These are phyloP conservation scores for Phallusia fumigata DNA, from an alignment of 23 tunicate genomes.

Conservation along the genomic window DNA sequence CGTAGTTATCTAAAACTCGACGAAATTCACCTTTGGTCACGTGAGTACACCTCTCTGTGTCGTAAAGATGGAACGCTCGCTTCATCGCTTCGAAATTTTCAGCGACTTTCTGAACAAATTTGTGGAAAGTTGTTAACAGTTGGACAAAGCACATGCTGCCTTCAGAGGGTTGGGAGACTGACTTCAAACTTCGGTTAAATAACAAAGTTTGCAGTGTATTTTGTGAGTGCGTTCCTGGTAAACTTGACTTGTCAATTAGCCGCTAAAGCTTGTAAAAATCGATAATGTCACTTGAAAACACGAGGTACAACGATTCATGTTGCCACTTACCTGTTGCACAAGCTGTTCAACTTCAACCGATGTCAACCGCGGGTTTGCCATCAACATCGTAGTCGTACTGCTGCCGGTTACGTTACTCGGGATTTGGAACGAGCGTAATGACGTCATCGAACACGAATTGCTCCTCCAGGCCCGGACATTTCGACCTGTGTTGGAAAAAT, in stretches of 20 bases:
- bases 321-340: conserved; percentile 44
- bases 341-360: conserved; percentile 70
- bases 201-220: no score
- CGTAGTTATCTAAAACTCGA: conserved; percentile 75
- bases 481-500: conserved; percentile 14
- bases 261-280: no score
- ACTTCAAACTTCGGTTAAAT: no score
- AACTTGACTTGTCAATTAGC: no score
- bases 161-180: no score
- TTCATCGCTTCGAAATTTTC: conserved; percentile 56
- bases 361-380: conserved; percentile 63
- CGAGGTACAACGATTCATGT: no score
- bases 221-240: no score
- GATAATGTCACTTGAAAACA: no score
- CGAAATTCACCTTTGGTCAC: conserved; percentile 95
- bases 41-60: conserved; percentile 49
- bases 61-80: conserved; percentile 78
- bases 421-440: conserved; percentile 10
- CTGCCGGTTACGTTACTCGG: conserved; percentile 29
- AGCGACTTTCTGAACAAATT: conserved; percentile 63
- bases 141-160: no score
- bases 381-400: conserved; percentile 36
- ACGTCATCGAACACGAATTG: conserved; percentile 17
- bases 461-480: conserved; percentile 33
- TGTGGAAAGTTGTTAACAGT: background rate